phyloP scores from a whole-genome alignment of 2,797 vertebrate genomes.

The Emydoidea blandingii region DNA sequence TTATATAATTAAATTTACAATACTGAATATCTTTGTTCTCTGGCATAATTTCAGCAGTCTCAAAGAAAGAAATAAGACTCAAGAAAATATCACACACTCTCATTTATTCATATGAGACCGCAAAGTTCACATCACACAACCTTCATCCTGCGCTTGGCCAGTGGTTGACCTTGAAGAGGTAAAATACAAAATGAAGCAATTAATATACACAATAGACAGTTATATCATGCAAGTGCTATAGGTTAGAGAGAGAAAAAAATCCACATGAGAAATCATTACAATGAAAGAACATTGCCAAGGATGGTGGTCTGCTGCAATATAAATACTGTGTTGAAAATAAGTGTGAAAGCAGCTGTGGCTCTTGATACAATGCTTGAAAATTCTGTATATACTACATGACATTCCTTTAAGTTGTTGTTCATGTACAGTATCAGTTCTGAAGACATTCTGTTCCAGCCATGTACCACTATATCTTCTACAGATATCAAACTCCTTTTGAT shows the following conservation, averaged over 20 bases:
- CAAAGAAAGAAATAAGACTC: not conserved
- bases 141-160: not conserved
- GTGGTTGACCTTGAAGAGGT: not conserved
- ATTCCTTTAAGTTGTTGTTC: not conserved
- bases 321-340: not conserved
- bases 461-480: not conserved
- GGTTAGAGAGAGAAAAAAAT: rapidly evolving
- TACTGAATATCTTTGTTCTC: not conserved
- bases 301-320: not conserved
- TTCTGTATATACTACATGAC: not conserved
- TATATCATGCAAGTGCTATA: not conserved
- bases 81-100: not conserved
- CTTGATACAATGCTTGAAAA: not conserved
- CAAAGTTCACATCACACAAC: not conserved
- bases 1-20: not conserved
- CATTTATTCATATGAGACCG: not conserved
- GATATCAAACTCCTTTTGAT: not conserved
- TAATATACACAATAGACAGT: not conserved
- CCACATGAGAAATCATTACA: not conserved
- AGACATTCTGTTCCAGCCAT: not conserved
- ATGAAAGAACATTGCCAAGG: not conserved
- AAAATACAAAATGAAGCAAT: not conserved
- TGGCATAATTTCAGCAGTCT: not conserved
- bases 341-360: not conserved
- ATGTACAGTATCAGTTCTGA: not conserved